A percentile compares a stretch with the other conserved stretches of the same genome.
Conservation (phyloP, 2,113 vertebrate species). For the Sciurus niger region DNA sequence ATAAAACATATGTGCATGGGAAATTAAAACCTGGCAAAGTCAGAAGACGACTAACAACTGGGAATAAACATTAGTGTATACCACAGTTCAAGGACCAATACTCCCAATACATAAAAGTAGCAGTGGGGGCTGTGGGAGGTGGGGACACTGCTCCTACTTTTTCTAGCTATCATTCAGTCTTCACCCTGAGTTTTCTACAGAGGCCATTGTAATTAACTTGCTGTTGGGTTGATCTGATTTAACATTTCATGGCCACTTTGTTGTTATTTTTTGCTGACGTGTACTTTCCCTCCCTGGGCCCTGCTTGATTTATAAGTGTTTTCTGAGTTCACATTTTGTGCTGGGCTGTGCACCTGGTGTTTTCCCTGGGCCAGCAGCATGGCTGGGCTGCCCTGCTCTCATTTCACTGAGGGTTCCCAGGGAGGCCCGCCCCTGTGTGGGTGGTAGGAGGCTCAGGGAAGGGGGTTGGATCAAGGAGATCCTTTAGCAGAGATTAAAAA, state of each 20-base stretch:
- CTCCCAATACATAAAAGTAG: not conserved
- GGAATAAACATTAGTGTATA: not conserved
- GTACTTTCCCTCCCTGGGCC: conserved; percentile 63
- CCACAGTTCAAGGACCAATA: not conserved
- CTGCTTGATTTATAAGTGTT: conserved; percentile 70
- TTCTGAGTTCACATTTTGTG: conserved; percentile 35
- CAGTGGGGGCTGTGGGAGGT: not conserved
- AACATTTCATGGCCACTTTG: conserved; percentile 46
- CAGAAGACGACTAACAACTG: not conserved
- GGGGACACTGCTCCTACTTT: not conserved
- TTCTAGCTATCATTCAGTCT: not conserved
- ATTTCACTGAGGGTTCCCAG: conserved; percentile 52
- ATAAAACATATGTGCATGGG: not conserved
- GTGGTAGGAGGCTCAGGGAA: conserved; percentile 36
- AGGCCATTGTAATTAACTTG: conserved; percentile 41
- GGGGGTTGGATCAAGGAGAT: not conserved
- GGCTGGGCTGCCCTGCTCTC: conserved; percentile 55
- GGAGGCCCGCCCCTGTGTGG: conserved; percentile 41
- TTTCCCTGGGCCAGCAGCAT: not conserved
- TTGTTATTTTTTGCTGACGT: conserved; percentile 64
- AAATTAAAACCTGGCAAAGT: conserved; percentile 11
- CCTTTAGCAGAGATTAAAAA: conserved; percentile 69
- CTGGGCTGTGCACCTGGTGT: conserved; percentile 68
- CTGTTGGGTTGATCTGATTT: conserved; percentile 41
- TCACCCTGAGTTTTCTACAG: not conserved